Conservation (phyloP, 2,797 vertebrate genomes). For the Pogonophryne albipinna region DNA sequence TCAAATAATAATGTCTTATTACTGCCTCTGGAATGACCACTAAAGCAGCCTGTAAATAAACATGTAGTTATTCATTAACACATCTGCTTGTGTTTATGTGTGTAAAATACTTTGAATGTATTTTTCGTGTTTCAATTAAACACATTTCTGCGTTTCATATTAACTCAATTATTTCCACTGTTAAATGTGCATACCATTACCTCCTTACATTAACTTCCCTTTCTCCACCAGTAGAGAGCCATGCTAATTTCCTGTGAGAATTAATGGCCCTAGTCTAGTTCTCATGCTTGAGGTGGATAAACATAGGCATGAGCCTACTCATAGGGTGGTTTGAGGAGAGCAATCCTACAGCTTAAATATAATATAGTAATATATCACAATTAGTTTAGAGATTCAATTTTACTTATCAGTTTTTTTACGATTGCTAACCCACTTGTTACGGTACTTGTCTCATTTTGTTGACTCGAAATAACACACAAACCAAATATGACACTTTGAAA, state of each 20-base stretch:
- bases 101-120: neutral
- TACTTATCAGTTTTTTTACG: neutral
- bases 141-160: neutral
- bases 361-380: too few relatives aligned
- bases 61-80: constrained; percentile 47
- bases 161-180: neutral
- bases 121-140: neutral
- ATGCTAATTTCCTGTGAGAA: constrained; percentile 6
- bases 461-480: too few relatives aligned
- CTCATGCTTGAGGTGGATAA: neutral
- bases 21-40: constrained; percentile 75
- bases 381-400: too few relatives aligned
- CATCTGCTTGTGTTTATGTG: constrained; percentile 14
- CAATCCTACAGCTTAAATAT: too few relatives aligned
- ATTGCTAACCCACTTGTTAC: neutral
- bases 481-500: neutral
- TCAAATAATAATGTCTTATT: constrained; percentile 40
- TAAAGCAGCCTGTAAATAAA: constrained; percentile 83
- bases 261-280: constrained; percentile 13
- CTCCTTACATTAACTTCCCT: neutral
- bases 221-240: neutral
- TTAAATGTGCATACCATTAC: constrained; percentile 4
- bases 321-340: neutral
- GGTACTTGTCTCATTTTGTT: too few relatives aligned
- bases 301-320: neutral